Conservation (phyloP, 2,888 invertebrate species). For the Mesodorylaimus sp. region DNA sequence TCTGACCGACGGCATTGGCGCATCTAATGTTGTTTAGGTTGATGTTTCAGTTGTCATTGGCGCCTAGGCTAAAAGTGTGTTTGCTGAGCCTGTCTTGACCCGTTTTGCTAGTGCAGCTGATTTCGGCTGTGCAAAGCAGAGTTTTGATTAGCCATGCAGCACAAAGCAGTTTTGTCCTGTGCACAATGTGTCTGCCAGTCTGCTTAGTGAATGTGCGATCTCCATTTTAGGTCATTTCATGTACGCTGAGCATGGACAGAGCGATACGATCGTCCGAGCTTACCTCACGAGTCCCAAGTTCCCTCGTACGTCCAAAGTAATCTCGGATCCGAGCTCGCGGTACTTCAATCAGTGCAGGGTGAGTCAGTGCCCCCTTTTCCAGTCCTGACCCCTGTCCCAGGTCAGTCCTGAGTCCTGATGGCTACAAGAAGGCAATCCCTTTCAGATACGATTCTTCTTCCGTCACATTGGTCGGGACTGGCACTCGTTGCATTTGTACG, state of each 20-base stretch:
- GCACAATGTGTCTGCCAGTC: neutral
- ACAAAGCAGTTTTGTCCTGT: neutral
- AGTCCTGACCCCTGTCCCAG: no score
- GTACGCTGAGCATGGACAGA: neutral
- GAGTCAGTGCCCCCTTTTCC: neutral
- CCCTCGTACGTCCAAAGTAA: neutral
- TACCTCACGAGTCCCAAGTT: constrained; percentile 5
- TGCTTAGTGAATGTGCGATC: no score
- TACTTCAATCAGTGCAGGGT: constrained; percentile 8
- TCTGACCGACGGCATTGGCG: no score
- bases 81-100: no score
- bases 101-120: neutral
- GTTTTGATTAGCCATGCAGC: no score
- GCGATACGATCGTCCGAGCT: neutral
- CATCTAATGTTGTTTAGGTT: no score
- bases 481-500: neutral
- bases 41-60: no score
- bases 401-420: no score
- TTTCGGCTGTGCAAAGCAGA: neutral
- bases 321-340: constrained; percentile 3
- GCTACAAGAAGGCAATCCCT: no score
- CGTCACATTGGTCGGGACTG: neutral
- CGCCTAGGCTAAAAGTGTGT: no score
- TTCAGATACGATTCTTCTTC: constrained; percentile 3
- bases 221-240: constrained; percentile 5